Conservation (phyloP, 2,113 vertebrate species). For the Charadrius vociferus region DNA sequence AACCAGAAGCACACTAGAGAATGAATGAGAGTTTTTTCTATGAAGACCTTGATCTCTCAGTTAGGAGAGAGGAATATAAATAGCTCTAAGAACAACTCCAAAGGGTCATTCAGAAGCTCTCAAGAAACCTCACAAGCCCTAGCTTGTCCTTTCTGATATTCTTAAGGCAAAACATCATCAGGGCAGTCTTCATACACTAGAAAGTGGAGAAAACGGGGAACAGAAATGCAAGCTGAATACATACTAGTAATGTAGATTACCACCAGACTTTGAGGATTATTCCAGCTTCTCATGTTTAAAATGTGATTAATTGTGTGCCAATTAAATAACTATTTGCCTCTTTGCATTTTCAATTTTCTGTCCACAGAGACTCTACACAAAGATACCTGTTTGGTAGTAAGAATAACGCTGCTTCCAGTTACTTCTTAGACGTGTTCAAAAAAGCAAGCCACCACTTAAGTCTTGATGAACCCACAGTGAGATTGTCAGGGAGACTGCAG, state of each 20-base stretch:
- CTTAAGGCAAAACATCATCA: not conserved
- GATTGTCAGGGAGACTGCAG: not conserved
- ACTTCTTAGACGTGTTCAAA: not conserved
- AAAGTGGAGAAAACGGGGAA: not conserved
- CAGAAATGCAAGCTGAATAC: not conserved
- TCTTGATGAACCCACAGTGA: not conserved
- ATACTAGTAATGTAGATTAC: not conserved
- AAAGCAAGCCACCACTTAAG: not conserved
- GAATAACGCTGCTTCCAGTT: not conserved
- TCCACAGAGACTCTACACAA: not conserved
- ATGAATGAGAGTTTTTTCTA: not conserved
- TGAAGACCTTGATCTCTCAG: not conserved
- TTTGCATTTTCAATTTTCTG: not conserved
- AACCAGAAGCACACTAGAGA: not conserved
- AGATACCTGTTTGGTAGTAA: not conserved
- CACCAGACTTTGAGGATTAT: not conserved
- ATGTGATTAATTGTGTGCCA: not conserved
- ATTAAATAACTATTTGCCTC: not conserved
- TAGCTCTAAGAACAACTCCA: not conserved
- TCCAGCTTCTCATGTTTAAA: not conserved
- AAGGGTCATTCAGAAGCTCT: not conserved
- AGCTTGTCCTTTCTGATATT: not conserved
- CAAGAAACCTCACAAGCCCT: not conserved
- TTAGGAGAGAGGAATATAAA: not conserved
- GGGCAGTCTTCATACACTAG: not conserved